Evolutionary conservation across 2,888 invertebrate genomes (phyloP).

Genomic region (Halocaridina rubra): DNA sequence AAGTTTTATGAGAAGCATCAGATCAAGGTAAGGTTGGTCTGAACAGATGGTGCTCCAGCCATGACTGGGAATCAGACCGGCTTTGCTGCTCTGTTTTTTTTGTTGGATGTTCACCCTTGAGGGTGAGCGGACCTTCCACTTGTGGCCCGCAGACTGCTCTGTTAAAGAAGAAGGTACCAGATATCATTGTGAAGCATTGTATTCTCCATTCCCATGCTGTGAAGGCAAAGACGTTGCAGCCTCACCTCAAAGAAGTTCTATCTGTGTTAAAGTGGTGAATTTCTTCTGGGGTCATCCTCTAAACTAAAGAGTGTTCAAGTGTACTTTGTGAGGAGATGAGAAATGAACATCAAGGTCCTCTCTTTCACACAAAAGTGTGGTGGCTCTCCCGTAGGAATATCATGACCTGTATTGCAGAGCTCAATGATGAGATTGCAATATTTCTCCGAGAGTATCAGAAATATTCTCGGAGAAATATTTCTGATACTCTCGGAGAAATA

Average conservation of each 20-base stretch:
- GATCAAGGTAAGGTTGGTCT: too few relatives aligned
- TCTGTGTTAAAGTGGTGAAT: slow-evolving; percentile 31
- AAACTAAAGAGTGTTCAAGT: slow-evolving; percentile 36
- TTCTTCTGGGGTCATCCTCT: slow-evolving; percentile 12
- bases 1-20: too few relatives aligned
- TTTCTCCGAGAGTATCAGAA: slow-evolving; percentile 27
- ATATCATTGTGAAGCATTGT: neutral
- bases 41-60: too few relatives aligned
- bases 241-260: slow-evolving; percentile 23
- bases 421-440: slow-evolving; percentile 36
- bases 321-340: slow-evolving; percentile 37
- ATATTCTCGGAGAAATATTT: neutral
- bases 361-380: slow-evolving; percentile 29
- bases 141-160: too few relatives aligned
- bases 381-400: slow-evolving; percentile 20
- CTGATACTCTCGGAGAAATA: too few relatives aligned
- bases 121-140: too few relatives aligned
- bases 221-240: slow-evolving; percentile 19
- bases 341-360: slow-evolving; percentile 22
- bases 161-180: neutral
- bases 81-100: too few relatives aligned
- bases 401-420: slow-evolving; percentile 30
- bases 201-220: slow-evolving; percentile 10
- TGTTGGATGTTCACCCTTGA: too few relatives aligned
- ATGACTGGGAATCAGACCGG: too few relatives aligned